A percentile compares a stretch with the other conserved stretches of the same genome.
Evolutionary conservation across 2,113 vertebrate species (phyloP).

Genomic region (Prolemur simus): DNA sequence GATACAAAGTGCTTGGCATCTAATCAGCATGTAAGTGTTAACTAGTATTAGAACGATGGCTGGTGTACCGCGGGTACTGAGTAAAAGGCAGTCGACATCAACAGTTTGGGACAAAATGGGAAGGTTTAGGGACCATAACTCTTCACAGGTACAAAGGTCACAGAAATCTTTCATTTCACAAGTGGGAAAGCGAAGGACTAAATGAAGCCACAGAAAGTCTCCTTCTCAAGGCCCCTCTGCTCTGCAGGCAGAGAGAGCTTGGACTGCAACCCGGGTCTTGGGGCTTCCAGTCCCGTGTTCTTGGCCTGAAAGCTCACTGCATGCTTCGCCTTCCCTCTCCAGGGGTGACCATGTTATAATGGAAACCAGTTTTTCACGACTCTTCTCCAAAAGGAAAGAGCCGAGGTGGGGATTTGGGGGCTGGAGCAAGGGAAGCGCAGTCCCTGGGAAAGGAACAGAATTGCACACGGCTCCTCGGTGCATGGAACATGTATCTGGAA

Average conservation of each 20-base stretch:
- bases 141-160: background rate
- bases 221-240: background rate
- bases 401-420: background rate
- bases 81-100: background rate
- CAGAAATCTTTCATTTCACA: background rate
- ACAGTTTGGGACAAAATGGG: background rate
- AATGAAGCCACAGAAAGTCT: background rate
- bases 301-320: background rate
- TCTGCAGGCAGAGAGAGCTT: background rate
- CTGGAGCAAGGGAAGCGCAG: background rate
- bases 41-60: background rate
- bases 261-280: background rate
- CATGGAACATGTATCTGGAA: background rate
- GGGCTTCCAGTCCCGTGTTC: background rate
- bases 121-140: background rate
- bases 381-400: background rate
- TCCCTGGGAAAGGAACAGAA: background rate
- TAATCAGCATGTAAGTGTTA: background rate
- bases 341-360: background rate
- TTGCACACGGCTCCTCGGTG: background rate
- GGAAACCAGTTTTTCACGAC: constrained; percentile 26
- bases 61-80: background rate
- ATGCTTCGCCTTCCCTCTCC: background rate
- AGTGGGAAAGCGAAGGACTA: background rate
- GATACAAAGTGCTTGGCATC: background rate